phyloP scores from a whole-genome alignment of 2,797 vertebrate species.

The Emydoidea blandingii region DNA sequence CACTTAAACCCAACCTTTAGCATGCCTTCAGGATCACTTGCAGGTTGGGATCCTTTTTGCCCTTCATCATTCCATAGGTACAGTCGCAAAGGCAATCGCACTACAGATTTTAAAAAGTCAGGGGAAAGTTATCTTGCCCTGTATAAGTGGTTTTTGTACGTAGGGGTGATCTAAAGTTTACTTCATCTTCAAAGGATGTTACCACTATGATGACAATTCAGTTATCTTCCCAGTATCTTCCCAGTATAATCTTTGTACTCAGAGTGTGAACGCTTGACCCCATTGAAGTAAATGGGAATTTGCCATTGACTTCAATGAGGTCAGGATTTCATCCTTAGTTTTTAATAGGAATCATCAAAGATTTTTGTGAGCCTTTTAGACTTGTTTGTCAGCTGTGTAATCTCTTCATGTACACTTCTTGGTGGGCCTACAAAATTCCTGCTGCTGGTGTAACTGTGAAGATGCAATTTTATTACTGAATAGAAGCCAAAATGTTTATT shows the following conservation, averaged over 20 bases:
- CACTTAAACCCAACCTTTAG: neutral
- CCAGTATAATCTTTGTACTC: neutral
- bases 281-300: neutral
- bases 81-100: neutral
- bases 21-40: neutral
- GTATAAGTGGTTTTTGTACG: rapidly evolving
- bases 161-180: neutral
- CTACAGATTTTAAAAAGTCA: neutral
- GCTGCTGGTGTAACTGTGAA: rapidly evolving
- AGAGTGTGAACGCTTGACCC: neutral
- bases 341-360: neutral
- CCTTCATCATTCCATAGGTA: neutral
- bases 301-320: neutral
- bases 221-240: neutral
- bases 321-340: rapidly evolving
- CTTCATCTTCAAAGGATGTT: neutral
- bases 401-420: neutral
- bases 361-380: neutral
- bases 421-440: neutral
- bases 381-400: neutral
- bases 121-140: neutral
- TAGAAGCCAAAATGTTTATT: neutral
- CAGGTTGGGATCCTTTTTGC: neutral
- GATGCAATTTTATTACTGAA: neutral
- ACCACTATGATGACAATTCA: neutral